Evolutionary conservation across 2,797 vertebrate genomes (phyloP).

Genomic region (Lithobates pipiens): DNA sequence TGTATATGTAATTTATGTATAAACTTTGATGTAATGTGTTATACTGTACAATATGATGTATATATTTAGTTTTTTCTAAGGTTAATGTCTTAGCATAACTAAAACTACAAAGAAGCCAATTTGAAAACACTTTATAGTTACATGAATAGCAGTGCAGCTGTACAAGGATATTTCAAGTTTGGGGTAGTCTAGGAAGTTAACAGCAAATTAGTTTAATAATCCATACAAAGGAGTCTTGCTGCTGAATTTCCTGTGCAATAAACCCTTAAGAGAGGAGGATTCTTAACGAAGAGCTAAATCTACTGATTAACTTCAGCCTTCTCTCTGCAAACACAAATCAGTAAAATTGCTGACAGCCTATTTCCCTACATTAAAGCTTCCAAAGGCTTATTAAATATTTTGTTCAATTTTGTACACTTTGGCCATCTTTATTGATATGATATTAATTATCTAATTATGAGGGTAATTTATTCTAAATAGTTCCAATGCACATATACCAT

Average conservation of each 20-base stretch:
- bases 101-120: background rate
- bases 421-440: conserved; percentile 52
- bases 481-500: background rate
- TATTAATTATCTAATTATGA: conserved; percentile 47
- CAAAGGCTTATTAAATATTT: conserved; percentile 53
- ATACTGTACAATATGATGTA: background rate
- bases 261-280: conserved; percentile 43
- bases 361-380: conserved; percentile 42
- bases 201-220: conserved; percentile 50
- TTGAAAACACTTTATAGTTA: background rate
- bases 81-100: conserved; percentile 15
- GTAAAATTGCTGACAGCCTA: conserved; percentile 53
- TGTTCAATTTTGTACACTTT: conserved; percentile 31
- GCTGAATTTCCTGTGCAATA: conserved; percentile 46
- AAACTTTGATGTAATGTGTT: background rate
- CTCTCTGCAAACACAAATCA: conserved; percentile 56
- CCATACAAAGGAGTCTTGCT: conserved; percentile 45
- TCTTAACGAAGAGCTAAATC: conserved; percentile 45
- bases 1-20: background rate
- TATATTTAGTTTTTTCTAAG: conserved; percentile 13
- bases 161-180: conserved; percentile 45
- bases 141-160: background rate
- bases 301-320: conserved; percentile 56
- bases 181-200: conserved; percentile 33
- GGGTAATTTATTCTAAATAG: conserved; percentile 38